These are phyloP conservation scores for Lasioglossum leucozonium DNA, from an alignment of 2,888 invertebrate genomes.

Conservation along the genomic window DNA sequence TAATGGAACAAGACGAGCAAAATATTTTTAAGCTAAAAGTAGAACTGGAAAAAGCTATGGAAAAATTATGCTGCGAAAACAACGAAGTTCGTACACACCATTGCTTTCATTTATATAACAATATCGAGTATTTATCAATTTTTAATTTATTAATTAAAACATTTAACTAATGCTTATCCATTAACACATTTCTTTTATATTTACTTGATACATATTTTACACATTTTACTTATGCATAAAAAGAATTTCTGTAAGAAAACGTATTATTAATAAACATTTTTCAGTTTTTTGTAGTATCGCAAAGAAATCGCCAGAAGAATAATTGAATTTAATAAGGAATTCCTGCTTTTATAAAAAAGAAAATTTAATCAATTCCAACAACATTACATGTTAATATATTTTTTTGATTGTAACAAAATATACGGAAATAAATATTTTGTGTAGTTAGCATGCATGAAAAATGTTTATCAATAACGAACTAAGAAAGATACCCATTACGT, in stretches of 20 bases:
- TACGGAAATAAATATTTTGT: slow-evolving; percentile 46
- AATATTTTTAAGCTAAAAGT: slow-evolving; percentile 70
- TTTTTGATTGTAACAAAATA: slow-evolving; percentile 37
- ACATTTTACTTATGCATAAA: background rate
- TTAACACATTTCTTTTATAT: slow-evolving; percentile 26
- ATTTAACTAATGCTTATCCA: background rate
- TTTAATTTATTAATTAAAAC: background rate
- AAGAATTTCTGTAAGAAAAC: background rate
- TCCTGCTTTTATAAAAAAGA: slow-evolving; percentile 55
- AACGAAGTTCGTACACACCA: slow-evolving; percentile 61
- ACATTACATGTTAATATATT: slow-evolving; percentile 10
- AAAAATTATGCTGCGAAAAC: slow-evolving; percentile 67
- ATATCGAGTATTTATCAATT: background rate
- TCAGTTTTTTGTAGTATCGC: slow-evolving; percentile 66
- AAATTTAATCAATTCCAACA: slow-evolving; percentile 10
- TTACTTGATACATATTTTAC: slow-evolving; percentile 1
- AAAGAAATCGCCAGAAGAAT: slow-evolving; percentile 65
- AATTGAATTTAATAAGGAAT: slow-evolving; percentile 59
- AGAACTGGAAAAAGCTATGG: slow-evolving; percentile 72
- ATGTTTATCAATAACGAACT: slow-evolving; percentile 52
- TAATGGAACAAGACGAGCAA: slow-evolving; percentile 74
- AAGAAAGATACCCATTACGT: background rate
- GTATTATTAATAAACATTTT: slow-evolving; percentile 68
- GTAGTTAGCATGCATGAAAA: slow-evolving; percentile 40
- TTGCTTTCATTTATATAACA: slow-evolving; percentile 21